phyloP scores from a whole-genome alignment of 2,888 invertebrate species.

The Acleris cristana region DNA sequence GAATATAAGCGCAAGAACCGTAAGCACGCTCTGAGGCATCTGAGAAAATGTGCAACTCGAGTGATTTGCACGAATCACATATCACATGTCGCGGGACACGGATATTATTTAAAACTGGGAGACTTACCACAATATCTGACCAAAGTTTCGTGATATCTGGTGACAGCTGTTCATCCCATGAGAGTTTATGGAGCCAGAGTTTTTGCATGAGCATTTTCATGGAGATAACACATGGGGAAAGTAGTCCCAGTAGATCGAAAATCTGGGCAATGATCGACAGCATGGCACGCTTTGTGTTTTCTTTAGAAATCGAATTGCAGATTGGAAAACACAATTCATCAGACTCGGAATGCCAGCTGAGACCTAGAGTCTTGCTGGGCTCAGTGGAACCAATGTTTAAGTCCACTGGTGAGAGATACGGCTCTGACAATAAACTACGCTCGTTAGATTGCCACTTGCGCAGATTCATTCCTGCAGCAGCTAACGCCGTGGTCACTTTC shows the following conservation, averaged over 20 bases:
- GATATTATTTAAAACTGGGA: no score
- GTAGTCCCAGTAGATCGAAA: neutral
- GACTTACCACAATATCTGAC: no score
- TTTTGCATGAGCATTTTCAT: slow-evolving; percentile 11
- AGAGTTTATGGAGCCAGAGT: no score
- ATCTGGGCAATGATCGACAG: slow-evolving; percentile 28
- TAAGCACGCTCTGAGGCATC: no score
- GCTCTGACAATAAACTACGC: slow-evolving; percentile 29
- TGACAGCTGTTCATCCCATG: no score
- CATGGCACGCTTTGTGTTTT: slow-evolving; percentile 39
- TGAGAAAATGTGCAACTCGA: no score
- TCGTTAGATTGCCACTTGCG: slow-evolving; percentile 23
- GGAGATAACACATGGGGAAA: slow-evolving; percentile 28
- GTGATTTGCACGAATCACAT: no score
- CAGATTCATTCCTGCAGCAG: neutral
- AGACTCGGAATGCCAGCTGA: slow-evolving; percentile 14
- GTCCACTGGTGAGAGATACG: slow-evolving; percentile 1
- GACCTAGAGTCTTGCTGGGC: slow-evolving; percentile 37
- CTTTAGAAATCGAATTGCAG: no score
- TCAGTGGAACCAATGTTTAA: slow-evolving; percentile 15
- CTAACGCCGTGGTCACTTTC: neutral
- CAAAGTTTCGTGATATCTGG: no score
- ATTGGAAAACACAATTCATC: slow-evolving; percentile 15
- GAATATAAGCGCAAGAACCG: slow-evolving; percentile 37
- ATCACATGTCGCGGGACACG: no score